phyloP scores from a whole-genome alignment of 2,888 invertebrate species.

The Athalia cordata region DNA sequence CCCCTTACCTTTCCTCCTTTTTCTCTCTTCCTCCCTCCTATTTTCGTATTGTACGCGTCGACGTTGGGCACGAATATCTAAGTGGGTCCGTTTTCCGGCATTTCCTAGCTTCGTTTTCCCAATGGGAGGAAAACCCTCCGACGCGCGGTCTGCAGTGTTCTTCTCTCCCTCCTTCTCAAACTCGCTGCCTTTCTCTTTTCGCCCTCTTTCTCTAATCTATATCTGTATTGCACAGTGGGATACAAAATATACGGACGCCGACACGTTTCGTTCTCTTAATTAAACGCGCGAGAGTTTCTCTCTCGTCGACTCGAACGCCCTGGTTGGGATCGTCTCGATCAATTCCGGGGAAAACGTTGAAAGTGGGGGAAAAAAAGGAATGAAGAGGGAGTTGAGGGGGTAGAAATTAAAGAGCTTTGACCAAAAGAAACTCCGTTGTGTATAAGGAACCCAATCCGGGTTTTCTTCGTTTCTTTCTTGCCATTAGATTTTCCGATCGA shows the following conservation, averaged over 20 bases:
- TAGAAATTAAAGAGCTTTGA: conserved; percentile 38
- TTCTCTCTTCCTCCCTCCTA: not conserved
- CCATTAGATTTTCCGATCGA: conserved; percentile 29
- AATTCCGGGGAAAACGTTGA: conserved; percentile 28
- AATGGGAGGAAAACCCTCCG: too few species aligned
- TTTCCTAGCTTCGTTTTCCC: too few species aligned
- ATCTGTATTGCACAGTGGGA: not conserved
- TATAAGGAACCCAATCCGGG: conserved; percentile 8
- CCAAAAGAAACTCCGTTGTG: not conserved
- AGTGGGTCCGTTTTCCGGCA: too few species aligned
- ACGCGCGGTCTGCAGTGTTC: too few species aligned
- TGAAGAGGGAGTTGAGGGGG: not conserved
- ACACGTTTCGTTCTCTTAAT: conserved; percentile 30
- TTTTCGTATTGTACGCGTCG: conserved; percentile 24
- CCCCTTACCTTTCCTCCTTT: not conserved
- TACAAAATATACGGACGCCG: conserved; percentile 8
- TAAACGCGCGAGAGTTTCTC: conserved; percentile 10
- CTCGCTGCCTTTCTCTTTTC: too few species aligned
- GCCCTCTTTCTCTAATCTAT: too few species aligned
- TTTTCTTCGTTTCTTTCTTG: conserved; percentile 24
- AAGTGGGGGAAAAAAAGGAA: too few species aligned
- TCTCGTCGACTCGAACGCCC: conserved; percentile 30
- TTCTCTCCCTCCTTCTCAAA: too few species aligned
- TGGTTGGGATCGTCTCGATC: conserved; percentile 25
- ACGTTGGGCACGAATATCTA: conserved; percentile 13